phyloP scores from a whole-genome alignment of 2,888 invertebrate genomes.

The Liopterus haemorrhoidalis region DNA sequence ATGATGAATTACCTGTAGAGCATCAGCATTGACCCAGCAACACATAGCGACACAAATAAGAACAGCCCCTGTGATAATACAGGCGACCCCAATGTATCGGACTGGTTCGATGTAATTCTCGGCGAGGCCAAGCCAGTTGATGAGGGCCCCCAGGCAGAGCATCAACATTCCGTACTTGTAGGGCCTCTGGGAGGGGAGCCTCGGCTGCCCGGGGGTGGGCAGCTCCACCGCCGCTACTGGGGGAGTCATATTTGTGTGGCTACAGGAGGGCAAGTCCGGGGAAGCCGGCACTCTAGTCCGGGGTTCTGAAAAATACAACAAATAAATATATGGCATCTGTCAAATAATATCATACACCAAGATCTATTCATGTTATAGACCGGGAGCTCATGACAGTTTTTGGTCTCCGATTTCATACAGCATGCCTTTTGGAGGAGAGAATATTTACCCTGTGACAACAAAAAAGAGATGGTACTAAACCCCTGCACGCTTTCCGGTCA shows the following conservation, averaged over 20 bases:
- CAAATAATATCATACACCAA: too few species aligned
- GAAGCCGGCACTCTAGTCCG: too few species aligned
- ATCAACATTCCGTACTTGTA: conserved; percentile 69
- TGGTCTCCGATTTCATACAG: too few species aligned
- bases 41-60: conserved; percentile 70
- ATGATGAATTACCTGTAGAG: conserved; percentile 13
- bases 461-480: too few species aligned
- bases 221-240: conserved; percentile 14
- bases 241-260: conserved; percentile 19
- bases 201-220: conserved; percentile 43
- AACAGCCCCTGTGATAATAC: conserved; percentile 66
- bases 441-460: too few species aligned
- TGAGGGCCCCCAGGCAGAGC: conserved; percentile 64
- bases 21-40: conserved; percentile 52
- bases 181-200: conserved; percentile 55
- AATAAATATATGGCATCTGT: conserved; percentile 1
- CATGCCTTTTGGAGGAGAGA: too few species aligned
- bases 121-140: conserved; percentile 68
- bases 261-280: too few species aligned
- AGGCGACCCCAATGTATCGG: conserved; percentile 66
- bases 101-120: conserved; percentile 68
- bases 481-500: too few species aligned
- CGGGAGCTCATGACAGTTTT: too few species aligned
- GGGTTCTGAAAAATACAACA: conserved; percentile 11
- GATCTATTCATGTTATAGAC: too few species aligned